phyloP scores from a whole-genome alignment of 2,113 vertebrate genomes.

The Falcunculus frontatus region DNA sequence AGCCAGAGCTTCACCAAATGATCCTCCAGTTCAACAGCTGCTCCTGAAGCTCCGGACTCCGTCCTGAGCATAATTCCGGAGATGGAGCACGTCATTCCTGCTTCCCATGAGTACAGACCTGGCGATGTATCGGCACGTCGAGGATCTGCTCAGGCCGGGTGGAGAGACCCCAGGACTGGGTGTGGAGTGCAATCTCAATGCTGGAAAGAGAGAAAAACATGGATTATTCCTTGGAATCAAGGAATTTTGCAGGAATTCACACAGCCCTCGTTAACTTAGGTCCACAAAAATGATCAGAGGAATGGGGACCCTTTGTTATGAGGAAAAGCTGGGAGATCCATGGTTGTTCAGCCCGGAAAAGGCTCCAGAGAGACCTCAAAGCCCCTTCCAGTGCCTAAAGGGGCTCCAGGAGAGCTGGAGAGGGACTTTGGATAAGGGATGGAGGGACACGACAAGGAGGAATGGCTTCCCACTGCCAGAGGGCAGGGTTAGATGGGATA shows the following conservation, averaged over 20 bases:
- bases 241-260: not conserved
- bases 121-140: constrained; percentile 81
- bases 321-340: not conserved
- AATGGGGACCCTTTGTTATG: accelerated
- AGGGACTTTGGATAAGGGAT: not conserved
- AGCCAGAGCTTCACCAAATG: not conserved
- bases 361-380: accelerated
- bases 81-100: accelerated
- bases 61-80: not conserved
- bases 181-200: constrained; percentile 23
- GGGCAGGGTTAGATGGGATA: accelerated
- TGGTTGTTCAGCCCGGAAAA: not conserved
- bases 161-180: constrained; percentile 10
- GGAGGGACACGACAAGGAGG: accelerated
- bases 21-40: not conserved
- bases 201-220: not conserved
- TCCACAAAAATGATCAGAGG: accelerated
- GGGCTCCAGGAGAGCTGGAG: accelerated
- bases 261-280: accelerated
- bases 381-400: accelerated
- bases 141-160: constrained; percentile 12
- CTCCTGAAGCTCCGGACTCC: not conserved
- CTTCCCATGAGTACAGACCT: constrained; percentile 68
- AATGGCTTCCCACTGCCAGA: not conserved
- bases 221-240: not conserved